Percentiles rank a stretch among this genome's conserved stretches.
Evolutionary conservation across 1,140 invertebrate species (phyloP).

Genomic region (Theocolax elegans): DNA sequence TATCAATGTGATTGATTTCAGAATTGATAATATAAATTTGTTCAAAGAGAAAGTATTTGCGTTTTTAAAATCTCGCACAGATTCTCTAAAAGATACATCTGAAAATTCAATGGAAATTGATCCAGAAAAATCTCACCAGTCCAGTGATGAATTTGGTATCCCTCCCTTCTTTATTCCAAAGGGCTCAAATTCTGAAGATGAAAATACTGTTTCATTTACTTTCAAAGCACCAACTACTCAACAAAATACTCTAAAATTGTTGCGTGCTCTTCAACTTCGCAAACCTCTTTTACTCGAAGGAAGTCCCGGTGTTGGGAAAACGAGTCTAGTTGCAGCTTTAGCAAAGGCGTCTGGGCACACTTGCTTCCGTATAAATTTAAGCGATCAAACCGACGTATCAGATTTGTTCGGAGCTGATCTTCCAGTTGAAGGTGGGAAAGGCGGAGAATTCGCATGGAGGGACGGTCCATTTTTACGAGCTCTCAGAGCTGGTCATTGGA

Average conservation of each 20-base stretch:
- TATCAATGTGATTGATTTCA: conserved; percentile 47
- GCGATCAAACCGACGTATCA: conserved; percentile 97
- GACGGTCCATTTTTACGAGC: conserved; percentile 96
- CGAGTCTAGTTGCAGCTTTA: conserved; percentile 91
- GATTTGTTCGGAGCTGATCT: conserved; percentile 99
- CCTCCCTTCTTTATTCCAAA: conserved; percentile 77
- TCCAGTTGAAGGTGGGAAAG: conserved; percentile 87
- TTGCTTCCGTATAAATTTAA: conserved; percentile 94
- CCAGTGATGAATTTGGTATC: conserved; percentile 72
- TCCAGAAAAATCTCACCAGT: conserved; percentile 6
- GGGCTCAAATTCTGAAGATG: conserved; percentile 56
- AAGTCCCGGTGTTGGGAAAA: conserved; percentile 98
- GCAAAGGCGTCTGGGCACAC: conserved; percentile 85
- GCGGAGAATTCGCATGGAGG: conserved; percentile 92
- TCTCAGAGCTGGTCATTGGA: conserved; percentile 93
- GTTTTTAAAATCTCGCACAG: conserved; percentile 69
- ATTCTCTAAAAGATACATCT: conserved; percentile 41
- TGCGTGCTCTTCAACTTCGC: conserved; percentile 88
- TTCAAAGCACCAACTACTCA: conserved; percentile 87
- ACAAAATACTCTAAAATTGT: conserved; percentile 83
- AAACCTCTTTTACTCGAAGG: conserved; percentile 97
- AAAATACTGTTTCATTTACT: conserved; percentile 69
- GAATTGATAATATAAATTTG: conserved; percentile 61
- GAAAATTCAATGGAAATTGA: conserved; percentile 35
- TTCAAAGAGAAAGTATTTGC: conserved; percentile 67